These are phyloP conservation scores for Sarcophilus harrisii DNA, from an alignment of 2,797 vertebrate genomes.

Conservation along the genomic window DNA sequence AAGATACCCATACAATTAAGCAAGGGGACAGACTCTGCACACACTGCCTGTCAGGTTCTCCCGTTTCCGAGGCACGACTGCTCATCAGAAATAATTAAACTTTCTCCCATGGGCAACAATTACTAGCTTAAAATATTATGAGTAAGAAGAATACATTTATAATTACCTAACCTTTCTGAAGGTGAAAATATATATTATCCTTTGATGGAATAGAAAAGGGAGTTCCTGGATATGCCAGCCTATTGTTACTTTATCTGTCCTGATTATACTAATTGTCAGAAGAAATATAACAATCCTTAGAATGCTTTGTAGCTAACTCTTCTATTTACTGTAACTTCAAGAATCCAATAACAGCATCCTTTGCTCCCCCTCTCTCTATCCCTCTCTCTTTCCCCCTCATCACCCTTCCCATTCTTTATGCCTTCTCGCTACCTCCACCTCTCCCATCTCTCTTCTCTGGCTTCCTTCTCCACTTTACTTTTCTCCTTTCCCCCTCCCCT, in stretches of 20 bases:
- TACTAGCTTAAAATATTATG: slow-evolving; percentile 87
- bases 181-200: slow-evolving; percentile 86
- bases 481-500: not conserved
- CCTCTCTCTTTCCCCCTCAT: not conserved
- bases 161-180: slow-evolving; percentile 86
- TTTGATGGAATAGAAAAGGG: slow-evolving; percentile 81
- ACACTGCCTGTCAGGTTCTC: slow-evolving; percentile 83
- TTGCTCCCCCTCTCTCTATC: not conserved
- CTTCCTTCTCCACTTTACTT: not conserved
- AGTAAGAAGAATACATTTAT: slow-evolving; percentile 86
- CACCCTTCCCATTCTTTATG: not conserved
- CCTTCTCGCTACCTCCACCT: not conserved
- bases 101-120: slow-evolving; percentile 88
- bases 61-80: slow-evolving; percentile 81
- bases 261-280: slow-evolving; percentile 35
- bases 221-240: slow-evolving; percentile 31
- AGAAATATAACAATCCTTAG: slow-evolving; percentile 24
- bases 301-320: not conserved
- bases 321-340: not conserved
- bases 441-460: not conserved
- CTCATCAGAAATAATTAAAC: slow-evolving; percentile 88
- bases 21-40: slow-evolving; percentile 78
- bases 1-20: slow-evolving; percentile 85
- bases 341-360: slow-evolving; percentile 14
- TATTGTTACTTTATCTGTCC: not conserved